Percentiles rank a stretch among this genome's conserved stretches.
Evolutionary conservation across 2,888 invertebrate genomes (phyloP).

Genomic region (Molorchus minor): DNA sequence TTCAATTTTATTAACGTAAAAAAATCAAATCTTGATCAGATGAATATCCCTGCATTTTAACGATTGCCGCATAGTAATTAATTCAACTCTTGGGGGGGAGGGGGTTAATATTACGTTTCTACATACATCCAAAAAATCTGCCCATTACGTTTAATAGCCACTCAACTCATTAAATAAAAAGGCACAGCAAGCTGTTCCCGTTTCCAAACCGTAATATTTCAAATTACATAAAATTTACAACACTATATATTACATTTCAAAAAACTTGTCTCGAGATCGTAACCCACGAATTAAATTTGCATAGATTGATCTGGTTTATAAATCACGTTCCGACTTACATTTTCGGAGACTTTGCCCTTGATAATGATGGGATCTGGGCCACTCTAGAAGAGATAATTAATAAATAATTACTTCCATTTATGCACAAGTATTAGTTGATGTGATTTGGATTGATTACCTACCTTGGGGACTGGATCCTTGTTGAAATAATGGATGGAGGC

Average conservation of each 20-base stretch:
- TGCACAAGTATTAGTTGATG: not conserved
- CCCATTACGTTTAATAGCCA: too few relatives aligned
- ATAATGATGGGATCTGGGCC: constrained; percentile 24
- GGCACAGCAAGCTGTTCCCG: not conserved
- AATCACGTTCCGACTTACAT: constrained; percentile 28
- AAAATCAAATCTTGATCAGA: too few relatives aligned
- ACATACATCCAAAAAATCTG: too few relatives aligned
- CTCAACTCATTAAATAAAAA: too few relatives aligned
- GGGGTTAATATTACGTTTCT: too few relatives aligned
- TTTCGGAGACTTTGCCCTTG: constrained; percentile 31
- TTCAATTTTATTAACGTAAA: too few relatives aligned
- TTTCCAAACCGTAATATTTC: not conserved
- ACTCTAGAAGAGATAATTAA: constrained; percentile 22
- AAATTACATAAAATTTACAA: constrained; percentile 1
- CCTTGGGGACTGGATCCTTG: constrained; percentile 25
- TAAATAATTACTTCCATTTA: constrained; percentile 4
- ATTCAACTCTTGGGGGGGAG: too few relatives aligned
- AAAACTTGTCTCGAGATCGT: not conserved
- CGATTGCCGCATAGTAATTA: too few relatives aligned
- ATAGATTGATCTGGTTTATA: not conserved
- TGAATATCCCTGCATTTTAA: too few relatives aligned
- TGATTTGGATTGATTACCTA: not conserved
- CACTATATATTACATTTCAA: not conserved
- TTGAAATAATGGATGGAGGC: constrained; percentile 11
- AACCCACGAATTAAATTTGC: constrained; percentile 1